phyloP scores from a whole-genome alignment of 2,113 vertebrate species.

The Atrichornis clamosus region DNA sequence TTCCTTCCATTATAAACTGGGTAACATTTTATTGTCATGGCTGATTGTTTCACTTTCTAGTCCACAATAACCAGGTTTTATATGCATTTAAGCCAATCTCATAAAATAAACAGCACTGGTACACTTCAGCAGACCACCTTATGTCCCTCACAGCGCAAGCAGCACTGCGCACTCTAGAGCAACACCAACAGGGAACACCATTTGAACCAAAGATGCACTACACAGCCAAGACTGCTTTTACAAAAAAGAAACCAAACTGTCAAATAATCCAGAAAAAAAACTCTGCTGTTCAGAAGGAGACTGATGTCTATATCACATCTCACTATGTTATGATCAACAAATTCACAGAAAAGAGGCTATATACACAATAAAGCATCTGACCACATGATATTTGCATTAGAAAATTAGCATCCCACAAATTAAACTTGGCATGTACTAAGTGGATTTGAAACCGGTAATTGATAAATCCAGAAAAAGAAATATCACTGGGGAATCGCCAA shows the following conservation, averaged over 20 bases:
- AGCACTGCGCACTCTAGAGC: neutral
- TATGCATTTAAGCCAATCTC: neutral
- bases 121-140: neutral
- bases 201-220: neutral
- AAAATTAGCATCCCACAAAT: conserved; percentile 41
- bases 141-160: neutral
- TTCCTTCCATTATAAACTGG: neutral
- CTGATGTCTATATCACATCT: neutral
- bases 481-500: neutral
- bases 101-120: neutral
- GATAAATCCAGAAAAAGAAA: conserved; percentile 23
- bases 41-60: neutral
- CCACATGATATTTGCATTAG: neutral
- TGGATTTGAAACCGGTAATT: conserved; percentile 40
- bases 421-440: conserved; percentile 19
- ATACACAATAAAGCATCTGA: neutral
- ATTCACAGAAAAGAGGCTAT: neutral
- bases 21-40: neutral
- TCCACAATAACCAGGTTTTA: neutral
- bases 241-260: neutral
- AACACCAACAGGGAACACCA: neutral
- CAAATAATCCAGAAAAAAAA: neutral
- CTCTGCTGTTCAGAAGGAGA: neutral
- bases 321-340: neutral
- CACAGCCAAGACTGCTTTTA: neutral